Base-by-base conservation (phyloP, 2,113 vertebrate species). In the Aphelocoma coerulescens region DNA sequence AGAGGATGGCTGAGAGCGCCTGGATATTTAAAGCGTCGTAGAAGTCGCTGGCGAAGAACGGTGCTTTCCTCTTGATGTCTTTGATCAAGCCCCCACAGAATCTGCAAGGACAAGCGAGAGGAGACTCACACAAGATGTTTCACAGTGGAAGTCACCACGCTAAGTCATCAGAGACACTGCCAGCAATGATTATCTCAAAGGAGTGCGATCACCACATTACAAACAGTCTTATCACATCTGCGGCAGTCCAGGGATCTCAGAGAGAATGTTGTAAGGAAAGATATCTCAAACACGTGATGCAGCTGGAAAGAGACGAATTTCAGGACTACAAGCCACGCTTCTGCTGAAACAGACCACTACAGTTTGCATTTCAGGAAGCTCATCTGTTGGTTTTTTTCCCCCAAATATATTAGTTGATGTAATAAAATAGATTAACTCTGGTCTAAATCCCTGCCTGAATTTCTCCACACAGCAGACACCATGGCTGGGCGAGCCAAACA, bases 61-160 rank as follows among this genome's bases (percentile, higher is more conserved):
- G 99, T 41, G 95, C 96, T 98, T 99, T 99, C 97, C 99, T 99
- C 96, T 99, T 99, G 65, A 99, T 98, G 96, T 99, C 99, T 85
- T 99, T 99, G 96, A 99, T 72, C 89, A 99, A 98, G 79, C 99
- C 99, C n/a, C 99, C 99, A 39, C 98, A 99, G 97, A 99, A 99
- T 75, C 99, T 99, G 94, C 61, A 92, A 30, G 68, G 68, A 79
- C 75, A 95, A 66, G 63, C 35, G 57, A 89, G 65, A 84, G 55
- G 35, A 88, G 52, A 71, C 84, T 48, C 9, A 3, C 9, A 11
- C 30, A 62, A 91, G 52, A 77, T 27, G 83, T 49, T 91, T 33
- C 62, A 77, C 58, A 16, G 54, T 9, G 10, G 32, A 79, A 91
- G 63, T 61, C 91, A 90, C 44, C 41, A 13, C 0, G 15, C 52